A percentile compares a stretch with the other conserved stretches of the same genome.
Evolutionary conservation across 1,140 invertebrate genomes (phyloP).

Genomic region (Agrypnia vestita): DNA sequence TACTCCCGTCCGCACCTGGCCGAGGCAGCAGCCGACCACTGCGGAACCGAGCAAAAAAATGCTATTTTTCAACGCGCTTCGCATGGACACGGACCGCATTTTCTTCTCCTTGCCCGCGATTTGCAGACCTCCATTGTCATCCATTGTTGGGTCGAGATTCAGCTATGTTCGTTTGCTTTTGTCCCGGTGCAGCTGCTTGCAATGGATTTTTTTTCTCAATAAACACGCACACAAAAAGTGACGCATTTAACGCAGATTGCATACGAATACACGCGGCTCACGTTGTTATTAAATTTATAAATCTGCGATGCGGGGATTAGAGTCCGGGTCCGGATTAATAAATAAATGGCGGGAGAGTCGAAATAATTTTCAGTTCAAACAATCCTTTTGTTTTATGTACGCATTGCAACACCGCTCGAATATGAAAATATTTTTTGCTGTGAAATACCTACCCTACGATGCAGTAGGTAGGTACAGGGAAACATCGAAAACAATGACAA

Average conservation of each 20-base stretch:
- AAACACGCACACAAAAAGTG: conserved; percentile 32
- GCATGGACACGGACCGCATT: not conserved
- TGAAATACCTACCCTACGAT: too few species aligned
- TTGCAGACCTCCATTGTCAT: not conserved
- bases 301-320: not conserved
- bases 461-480: too few species aligned
- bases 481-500: too few species aligned
- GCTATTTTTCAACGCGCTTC: not conserved
- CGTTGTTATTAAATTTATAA: conserved; percentile 16
- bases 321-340: not conserved
- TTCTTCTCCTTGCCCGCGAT: conserved; percentile 7
- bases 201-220: conserved; percentile 11
- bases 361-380: too few species aligned
- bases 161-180: conserved; percentile 23
- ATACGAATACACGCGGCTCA: conserved; percentile 11
- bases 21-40: not conserved
- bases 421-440: too few species aligned
- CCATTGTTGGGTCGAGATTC: not conserved
- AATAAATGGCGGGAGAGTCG: too few species aligned
- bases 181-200: conserved; percentile 34
- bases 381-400: too few species aligned
- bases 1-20: conserved; percentile 5
- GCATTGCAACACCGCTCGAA: too few species aligned
- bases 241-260: conserved; percentile 30
- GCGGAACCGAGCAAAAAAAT: conserved; percentile 9